Base-by-base conservation (phyloP, 1,140 invertebrate genomes). In the Lordiphosa collinella region DNA sequence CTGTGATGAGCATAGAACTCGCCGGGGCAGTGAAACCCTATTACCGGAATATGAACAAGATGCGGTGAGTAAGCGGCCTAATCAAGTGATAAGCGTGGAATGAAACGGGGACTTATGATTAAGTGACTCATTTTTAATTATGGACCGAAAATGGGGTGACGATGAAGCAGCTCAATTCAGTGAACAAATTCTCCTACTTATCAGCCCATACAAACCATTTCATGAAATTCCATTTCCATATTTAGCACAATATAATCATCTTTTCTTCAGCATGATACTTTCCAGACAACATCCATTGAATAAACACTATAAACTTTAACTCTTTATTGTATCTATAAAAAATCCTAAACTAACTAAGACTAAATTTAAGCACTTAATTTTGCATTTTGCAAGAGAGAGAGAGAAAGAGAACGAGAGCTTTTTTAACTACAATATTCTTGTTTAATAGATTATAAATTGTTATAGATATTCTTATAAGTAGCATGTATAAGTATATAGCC, bases 31-130 rank as follows among this genome's bases (percentile, higher is more conserved):
- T 74, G 92, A 85, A 92, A 93, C 89, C 92, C 92, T 57, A 92
- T 92, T 89, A 92, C 92, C 67, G 71, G 92, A 92, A 87, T 93
- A 93, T 89, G 92, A 93, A 75, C 90, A 92, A 87, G 92, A 93
- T 86, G 88, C 92, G 89, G 93, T 93, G 89, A 93, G 92, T 92
- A 87, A 72, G 66, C 41, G 4, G 18, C 4, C 18, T 22, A 22
- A 5, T 22, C 4, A 14, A 41, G 16, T 40, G 32, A 18, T 2
- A 40, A 14, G 7, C 5, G 13, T 18, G 18, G 9, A 22, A n/a
- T 4, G 3, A 2, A 22, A 22, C 0, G 35, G 4, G 8, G 11
- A 37, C 12, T 12, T 37, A 37, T 12, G 12, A 4, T 12, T 37
- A 36, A 36, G 12, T 12, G 10, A 6, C 11, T 36, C 4, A 8